Conservation (phyloP, 2,113 vertebrate species). For the Vidua macroura region DNA sequence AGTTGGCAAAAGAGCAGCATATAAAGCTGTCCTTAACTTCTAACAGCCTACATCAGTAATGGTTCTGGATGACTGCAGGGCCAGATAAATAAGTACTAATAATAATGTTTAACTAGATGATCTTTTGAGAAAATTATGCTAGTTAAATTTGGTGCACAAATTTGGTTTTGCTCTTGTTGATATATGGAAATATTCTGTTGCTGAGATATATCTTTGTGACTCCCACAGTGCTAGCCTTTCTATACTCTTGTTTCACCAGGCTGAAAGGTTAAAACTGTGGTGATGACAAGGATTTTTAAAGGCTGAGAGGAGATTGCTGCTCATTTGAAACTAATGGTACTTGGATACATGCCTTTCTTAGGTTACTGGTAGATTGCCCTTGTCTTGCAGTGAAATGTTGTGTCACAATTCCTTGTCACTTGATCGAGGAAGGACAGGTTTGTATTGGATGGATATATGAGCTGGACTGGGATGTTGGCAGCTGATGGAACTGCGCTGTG, state of each 20-base stretch:
- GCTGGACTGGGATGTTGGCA: not conserved
- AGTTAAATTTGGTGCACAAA: not conserved
- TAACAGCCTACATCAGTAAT: not conserved
- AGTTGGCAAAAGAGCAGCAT: not conserved
- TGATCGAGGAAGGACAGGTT: not conserved
- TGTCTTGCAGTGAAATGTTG: not conserved
- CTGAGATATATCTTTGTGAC: not conserved
- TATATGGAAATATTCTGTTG: not conserved
- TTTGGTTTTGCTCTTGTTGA: not conserved
- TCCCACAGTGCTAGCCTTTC: not conserved
- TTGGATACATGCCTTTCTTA: not conserved
- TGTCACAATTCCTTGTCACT: not conserved
- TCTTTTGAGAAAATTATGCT: not conserved
- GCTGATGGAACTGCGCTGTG: not conserved
- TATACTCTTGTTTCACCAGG: not conserved
- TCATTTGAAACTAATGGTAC: not conserved
- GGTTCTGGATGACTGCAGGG: not conserved
- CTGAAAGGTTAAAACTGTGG: not conserved
- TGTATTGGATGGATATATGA: not conserved
- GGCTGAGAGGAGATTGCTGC: not conserved
- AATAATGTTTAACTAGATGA: not conserved
- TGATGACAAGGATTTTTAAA: not conserved
- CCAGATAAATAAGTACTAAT: not conserved
- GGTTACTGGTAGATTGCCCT: not conserved
- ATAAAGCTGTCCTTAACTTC: not conserved